Evolutionary conservation across 2,113 vertebrate species (phyloP).

Genomic region (Mirza zaza): DNA sequence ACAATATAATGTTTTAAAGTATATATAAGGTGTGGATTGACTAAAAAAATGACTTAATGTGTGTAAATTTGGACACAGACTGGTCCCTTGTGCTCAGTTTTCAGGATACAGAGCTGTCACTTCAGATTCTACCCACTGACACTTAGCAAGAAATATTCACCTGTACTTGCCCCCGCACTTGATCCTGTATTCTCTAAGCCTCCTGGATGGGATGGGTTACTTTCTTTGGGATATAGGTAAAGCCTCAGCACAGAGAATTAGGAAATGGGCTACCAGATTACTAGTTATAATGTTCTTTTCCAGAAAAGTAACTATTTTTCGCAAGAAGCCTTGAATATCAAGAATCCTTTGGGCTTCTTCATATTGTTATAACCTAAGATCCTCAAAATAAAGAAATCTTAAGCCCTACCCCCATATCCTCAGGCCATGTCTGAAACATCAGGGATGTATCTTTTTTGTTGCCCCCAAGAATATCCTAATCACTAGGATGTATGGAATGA

Average conservation of each 20-base stretch:
- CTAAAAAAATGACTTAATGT: background rate
- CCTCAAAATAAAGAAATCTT: background rate
- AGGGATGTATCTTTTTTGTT: background rate
- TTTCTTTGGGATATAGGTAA: background rate
- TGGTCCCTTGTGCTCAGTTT: background rate
- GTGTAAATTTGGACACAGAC: background rate
- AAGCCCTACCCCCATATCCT: background rate
- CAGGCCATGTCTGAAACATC: background rate
- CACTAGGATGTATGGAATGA: background rate
- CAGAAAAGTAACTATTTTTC: background rate
- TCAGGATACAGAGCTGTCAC: background rate
- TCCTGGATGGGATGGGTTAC: background rate
- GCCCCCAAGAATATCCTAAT: background rate
- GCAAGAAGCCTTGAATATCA: background rate
- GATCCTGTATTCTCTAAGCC: background rate
- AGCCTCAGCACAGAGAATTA: background rate
- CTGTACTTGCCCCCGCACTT: background rate
- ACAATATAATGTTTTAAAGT: background rate
- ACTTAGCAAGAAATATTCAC: background rate
- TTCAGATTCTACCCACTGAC: background rate
- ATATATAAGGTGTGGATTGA: background rate
- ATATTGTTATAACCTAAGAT: background rate
- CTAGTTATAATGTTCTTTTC: background rate
- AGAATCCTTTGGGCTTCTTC: background rate
- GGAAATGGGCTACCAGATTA: background rate